Conservation (phyloP, 1,140 invertebrate species). For the Bombus cullumanus region DNA sequence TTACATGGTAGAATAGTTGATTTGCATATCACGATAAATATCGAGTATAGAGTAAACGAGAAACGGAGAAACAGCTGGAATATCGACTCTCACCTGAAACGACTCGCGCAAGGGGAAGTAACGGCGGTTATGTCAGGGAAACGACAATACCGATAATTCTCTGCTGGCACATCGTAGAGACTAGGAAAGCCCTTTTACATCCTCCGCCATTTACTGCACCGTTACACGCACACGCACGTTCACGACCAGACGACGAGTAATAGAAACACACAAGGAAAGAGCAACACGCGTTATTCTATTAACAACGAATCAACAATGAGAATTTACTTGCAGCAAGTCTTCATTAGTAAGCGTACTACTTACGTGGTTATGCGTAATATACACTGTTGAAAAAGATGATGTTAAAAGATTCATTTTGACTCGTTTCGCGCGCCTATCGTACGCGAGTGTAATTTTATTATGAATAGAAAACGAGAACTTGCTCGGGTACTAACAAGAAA, state of each 20-base stretch:
- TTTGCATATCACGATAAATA: neutral
- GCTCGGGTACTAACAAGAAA: neutral
- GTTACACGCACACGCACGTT: conserved; percentile 44
- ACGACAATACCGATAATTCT: conserved; percentile 44
- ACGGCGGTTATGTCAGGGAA: conserved; percentile 63
- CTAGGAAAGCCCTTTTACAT: conserved; percentile 47
- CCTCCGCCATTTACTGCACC: conserved; percentile 55
- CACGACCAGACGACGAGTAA: conserved; percentile 9
- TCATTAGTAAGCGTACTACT: neutral
- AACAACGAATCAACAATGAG: neutral
- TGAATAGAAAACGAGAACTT: neutral
- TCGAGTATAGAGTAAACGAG: neutral
- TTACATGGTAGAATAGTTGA: conserved; percentile 12
- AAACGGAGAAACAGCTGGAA: conserved; percentile 45
- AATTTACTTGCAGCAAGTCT: neutral
- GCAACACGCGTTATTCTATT: neutral
- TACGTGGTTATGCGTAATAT: neutral
- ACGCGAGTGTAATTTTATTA: neutral
- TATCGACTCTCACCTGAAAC: conserved; percentile 51
- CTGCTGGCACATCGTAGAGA: conserved; percentile 40
- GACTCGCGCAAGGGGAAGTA: conserved; percentile 45
- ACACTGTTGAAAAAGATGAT: neutral
- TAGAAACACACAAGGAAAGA: neutral
- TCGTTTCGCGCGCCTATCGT: neutral
- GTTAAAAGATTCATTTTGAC: neutral